Evolutionary conservation across 2,888 invertebrate genomes (phyloP).

Genomic region (Andrena haemorrhoa): DNA sequence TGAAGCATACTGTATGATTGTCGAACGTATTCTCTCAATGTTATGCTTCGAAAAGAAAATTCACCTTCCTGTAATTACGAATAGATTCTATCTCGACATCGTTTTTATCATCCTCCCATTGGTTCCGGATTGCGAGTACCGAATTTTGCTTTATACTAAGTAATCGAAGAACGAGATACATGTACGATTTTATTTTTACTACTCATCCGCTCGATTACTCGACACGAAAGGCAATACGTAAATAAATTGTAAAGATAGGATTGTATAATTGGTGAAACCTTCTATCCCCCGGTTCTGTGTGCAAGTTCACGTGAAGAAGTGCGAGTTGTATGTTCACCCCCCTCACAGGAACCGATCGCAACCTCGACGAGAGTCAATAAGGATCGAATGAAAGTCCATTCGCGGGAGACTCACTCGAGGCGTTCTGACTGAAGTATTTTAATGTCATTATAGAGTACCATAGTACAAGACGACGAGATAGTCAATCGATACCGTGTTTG

Average conservation of each 20-base stretch:
- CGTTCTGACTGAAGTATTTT: slow-evolving; percentile 53
- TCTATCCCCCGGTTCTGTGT: slow-evolving; percentile 38
- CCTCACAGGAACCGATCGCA: slow-evolving; percentile 24
- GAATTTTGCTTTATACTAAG: slow-evolving; percentile 56
- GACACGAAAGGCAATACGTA: slow-evolving; percentile 57
- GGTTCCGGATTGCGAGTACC: not conserved
- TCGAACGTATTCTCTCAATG: slow-evolving; percentile 9
- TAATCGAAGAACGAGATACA: slow-evolving; percentile 44
- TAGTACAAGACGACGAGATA: slow-evolving; percentile 56
- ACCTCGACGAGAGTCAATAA: slow-evolving; percentile 47
- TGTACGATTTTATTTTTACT: slow-evolving; percentile 60
- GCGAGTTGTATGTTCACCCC: slow-evolving; percentile 31
- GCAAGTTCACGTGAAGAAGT: slow-evolving; percentile 32
- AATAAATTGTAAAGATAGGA: slow-evolving; percentile 67
- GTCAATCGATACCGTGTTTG: slow-evolving; percentile 54
- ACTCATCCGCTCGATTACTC: slow-evolving; percentile 46
- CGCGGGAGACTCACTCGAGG: slow-evolving; percentile 15
- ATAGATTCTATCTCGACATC: not conserved
- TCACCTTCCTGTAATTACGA: slow-evolving; percentile 18
- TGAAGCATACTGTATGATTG: slow-evolving; percentile 44
- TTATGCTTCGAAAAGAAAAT: slow-evolving; percentile 9
- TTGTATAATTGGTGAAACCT: slow-evolving; percentile 52
- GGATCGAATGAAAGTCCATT: slow-evolving; percentile 38
- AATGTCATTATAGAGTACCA: slow-evolving; percentile 55
- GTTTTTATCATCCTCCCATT: not conserved